Conservation (phyloP, 64 coral and sea anemone species). For the Pocillopora verrucosa region DNA sequence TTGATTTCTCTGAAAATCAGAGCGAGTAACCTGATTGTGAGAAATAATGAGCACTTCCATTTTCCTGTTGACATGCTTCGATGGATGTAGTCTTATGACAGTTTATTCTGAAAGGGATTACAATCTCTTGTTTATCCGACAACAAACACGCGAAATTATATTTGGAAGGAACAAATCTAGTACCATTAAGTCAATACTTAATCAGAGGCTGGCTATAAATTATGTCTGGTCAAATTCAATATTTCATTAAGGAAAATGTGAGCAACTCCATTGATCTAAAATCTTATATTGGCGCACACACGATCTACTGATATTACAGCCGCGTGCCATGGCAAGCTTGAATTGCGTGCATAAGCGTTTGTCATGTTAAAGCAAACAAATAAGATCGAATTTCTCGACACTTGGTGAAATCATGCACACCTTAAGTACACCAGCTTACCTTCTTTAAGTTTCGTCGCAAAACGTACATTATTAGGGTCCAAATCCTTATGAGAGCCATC, state of each 20-base stretch:
- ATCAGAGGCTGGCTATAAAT: not conserved
- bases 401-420: not conserved
- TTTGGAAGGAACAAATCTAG: not conserved
- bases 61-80: not conserved
- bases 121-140: not conserved
- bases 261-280: not conserved
- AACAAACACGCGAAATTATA: not conserved
- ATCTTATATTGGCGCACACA: not conserved
- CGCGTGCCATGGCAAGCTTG: conserved; percentile 21
- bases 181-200: not conserved
- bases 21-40: not conserved
- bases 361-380: not conserved
- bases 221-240: not conserved
- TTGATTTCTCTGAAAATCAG: not conserved
- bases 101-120: not conserved
- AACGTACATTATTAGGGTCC: conserved; percentile 60
- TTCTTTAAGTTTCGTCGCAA: conserved; percentile 62
- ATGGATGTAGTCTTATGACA: not conserved
- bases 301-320: not conserved
- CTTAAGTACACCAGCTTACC: conserved; percentile 16
- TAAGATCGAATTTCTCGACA: not conserved
- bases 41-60: too few species aligned
- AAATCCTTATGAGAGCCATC: conserved; percentile 54
- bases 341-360: conserved; percentile 4
- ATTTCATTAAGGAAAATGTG: conserved; percentile 14